Percentiles rank a stretch among this genome's conserved stretches.
Evolutionary conservation across 2,888 invertebrate species (phyloP).

Genomic region (Cenopis cana): DNA sequence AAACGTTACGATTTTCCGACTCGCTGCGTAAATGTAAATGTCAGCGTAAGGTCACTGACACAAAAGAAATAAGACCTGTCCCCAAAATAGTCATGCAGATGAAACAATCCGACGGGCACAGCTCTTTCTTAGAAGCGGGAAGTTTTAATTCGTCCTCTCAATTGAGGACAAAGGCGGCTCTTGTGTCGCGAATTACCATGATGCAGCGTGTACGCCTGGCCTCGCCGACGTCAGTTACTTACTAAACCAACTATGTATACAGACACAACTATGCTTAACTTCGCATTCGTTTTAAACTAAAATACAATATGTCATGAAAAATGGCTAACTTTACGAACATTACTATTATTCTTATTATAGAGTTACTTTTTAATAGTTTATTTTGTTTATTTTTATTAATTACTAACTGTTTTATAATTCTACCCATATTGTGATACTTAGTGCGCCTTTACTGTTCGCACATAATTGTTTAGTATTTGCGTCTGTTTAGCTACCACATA

Average conservation of each 20-base stretch:
- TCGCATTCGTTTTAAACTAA: not conserved
- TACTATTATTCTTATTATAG: no score
- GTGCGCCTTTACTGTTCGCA: no score
- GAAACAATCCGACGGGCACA: constrained; percentile 43
- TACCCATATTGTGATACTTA: no score
- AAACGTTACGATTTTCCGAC: constrained; percentile 22
- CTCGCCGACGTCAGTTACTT: constrained; percentile 5
- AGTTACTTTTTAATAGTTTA: no score
- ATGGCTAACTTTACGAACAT: no score
- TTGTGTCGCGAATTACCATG: constrained; percentile 49
- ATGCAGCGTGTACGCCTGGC: constrained; percentile 43
- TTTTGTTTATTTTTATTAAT: no score
- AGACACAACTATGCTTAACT: not conserved
- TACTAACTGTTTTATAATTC: no score
- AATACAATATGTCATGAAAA: not conserved
- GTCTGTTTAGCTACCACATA: no score
- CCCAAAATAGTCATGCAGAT: constrained; percentile 33
- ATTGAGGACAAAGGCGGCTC: constrained; percentile 54
- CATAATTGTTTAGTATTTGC: no score
- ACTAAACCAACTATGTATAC: no score
- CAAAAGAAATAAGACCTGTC: constrained; percentile 26
- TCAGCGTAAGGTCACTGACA: constrained; percentile 10
- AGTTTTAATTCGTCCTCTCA: constrained; percentile 56
- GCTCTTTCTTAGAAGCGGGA: constrained; percentile 54
- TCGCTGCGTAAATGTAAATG: constrained; percentile 1